These are phyloP conservation scores for Hyperopisus bebe DNA, from an alignment of 2,113 vertebrate species.

Conservation along the genomic window DNA sequence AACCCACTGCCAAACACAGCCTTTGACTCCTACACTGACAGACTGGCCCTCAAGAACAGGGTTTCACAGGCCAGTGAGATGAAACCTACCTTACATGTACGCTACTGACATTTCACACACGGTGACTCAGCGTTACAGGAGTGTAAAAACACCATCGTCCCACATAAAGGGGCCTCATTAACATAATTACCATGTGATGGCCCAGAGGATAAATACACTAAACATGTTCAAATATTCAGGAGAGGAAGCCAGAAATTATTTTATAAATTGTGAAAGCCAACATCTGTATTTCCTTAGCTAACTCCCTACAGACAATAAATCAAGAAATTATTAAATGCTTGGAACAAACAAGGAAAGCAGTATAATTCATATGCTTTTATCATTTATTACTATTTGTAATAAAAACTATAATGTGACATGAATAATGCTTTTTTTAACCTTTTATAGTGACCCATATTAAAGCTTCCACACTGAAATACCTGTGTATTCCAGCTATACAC, in stretches of 20 bases:
- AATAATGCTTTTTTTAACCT: not conserved
- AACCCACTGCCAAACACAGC: constrained; percentile 20
- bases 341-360: not conserved
- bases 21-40: constrained; percentile 24
- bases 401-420: not conserved
- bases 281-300: constrained; percentile 12
- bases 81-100: not conserved
- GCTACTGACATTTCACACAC: not conserved
- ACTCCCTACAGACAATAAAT: not conserved
- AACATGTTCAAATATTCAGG: constrained; percentile 10
- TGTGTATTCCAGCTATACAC: not conserved
- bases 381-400: not conserved
- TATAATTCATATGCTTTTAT: not conserved
- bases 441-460: not conserved
- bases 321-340: constrained; percentile 13
- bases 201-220: not conserved
- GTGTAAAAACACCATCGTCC: not conserved
- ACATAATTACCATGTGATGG: constrained; percentile 9
- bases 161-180: constrained; percentile 4
- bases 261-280: constrained; percentile 2
- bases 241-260: constrained; percentile 14
- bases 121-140: not conserved
- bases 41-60: not conserved
- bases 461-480: not conserved
- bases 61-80: constrained; percentile 12